Evolutionary conservation across 37 sponge, comb jelly and placozoan species (phyloP), one percentile per base, ranked within the genome.

Genomic region (Halichondria panicea): DNA sequence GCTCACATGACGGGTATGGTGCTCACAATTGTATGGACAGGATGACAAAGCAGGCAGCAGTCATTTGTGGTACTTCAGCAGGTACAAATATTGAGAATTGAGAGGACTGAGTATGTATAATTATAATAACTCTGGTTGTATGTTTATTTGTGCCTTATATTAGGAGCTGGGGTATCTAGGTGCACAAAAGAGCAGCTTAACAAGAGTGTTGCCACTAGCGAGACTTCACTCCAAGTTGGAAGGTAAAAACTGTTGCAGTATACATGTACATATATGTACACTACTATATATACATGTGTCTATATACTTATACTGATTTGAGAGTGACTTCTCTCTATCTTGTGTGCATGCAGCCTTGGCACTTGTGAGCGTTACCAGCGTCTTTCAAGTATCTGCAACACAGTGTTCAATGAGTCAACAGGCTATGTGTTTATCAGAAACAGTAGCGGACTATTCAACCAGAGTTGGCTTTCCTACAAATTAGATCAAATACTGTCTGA

Each of bases 311-410:
- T n/a, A n/a, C n/a, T n/a, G n/a, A n/a, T n/a, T n/a, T n/a, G n/a
- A n/a, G n/a, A n/a, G n/a, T n/a, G n/a, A 24, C 25, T 58, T 25
- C 12, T 22, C 25, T 11, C 60, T 58, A 58, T 18, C 52, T 27
- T 58, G 7, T 58, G 24, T 58, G 12, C 25, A 28, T 56, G 13
- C 42, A 72, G 73, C 42, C 37, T 72, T 34, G 73, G 73, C 1
- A 36, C 19, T 8, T 72, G 73, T 55, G 57, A 55, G 13, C 55
- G n/a, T 5, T 72, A 34, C 42, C 8, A 4, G 5, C 9, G 25
- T 1, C 56, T 9, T 35, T 72, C 57, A 6, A 8, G 19, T 38
- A 8, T 72, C 42, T 72, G 73, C 56, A 34, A 33, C 33, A 15
- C 6, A 21, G 28, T 56, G 42, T 13, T 72, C 22, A 35, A 19